phyloP scores from a whole-genome alignment of 2,113 vertebrate genomes.

The Pogona vitticeps region DNA sequence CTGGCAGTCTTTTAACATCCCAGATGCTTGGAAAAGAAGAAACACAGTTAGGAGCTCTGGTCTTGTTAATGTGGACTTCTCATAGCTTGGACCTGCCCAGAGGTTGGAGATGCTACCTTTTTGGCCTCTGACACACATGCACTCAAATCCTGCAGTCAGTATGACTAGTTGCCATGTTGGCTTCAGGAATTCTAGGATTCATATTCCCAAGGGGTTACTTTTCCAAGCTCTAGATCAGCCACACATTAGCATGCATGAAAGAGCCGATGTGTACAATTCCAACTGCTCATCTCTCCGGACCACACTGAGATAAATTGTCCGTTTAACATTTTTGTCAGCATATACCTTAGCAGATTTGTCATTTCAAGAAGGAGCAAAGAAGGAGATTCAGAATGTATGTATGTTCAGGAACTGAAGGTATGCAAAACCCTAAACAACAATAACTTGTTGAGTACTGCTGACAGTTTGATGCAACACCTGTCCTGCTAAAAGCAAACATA shows the following conservation, averaged over 20 bases:
- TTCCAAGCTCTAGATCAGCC: neutral
- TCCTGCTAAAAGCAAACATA: neutral
- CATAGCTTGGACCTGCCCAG: neutral
- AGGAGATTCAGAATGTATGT: neutral
- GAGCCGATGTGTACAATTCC: neutral
- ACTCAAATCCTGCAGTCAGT: too few species aligned
- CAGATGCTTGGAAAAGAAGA: neutral
- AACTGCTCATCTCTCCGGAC: neutral
- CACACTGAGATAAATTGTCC: neutral
- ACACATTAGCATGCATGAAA: neutral
- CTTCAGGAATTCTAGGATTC: too few species aligned
- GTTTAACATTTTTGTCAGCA: neutral
- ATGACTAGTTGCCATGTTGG: too few species aligned
- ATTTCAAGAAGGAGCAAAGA: neutral
- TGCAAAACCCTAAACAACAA: neutral
- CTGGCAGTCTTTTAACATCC: neutral
- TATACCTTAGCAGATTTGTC: neutral
- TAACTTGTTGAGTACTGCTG: constrained; percentile 5
- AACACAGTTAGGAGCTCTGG: too few species aligned
- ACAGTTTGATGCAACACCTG: constrained; percentile 43
- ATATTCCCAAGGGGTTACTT: too few species aligned
- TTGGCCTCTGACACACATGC: too few species aligned
- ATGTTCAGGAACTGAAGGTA: neutral
- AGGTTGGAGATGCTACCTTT: too few species aligned
- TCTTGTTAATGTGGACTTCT: neutral